Evolutionary conservation across 2,888 invertebrate species (phyloP), one percentile per base, ranked within the genome.

Genomic region (Calameuta pallipes): DNA sequence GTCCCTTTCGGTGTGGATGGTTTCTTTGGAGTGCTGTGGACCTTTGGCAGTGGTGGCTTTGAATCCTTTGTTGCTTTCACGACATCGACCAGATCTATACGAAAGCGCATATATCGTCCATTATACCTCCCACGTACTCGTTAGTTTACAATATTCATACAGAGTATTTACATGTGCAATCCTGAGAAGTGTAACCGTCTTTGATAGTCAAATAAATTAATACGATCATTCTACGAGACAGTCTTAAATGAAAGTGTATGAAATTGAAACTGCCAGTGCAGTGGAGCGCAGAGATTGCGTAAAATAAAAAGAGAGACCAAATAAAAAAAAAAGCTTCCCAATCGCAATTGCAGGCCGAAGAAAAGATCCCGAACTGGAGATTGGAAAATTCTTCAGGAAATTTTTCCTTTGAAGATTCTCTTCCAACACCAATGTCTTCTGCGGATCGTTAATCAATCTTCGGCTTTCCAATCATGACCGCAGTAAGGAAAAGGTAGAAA

Each of bases 1-100:
- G 82, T 79, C 33, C 83, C 69, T 81, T 86, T 85, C 68, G 90
- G 87, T 34, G 90, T 88, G 78, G 89, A 83, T 78, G 91, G 88
- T 89, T 92, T 92, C 90, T 92, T 92, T 88, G 91, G 89, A 88
- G 92, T 89, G 83, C 90, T 90, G 84, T 92, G 92, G 81, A 92
- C 92, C 89, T 92, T 92, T 85, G 94, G 94, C 90, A 94, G 90
- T 85, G 95, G 95, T 85, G 94, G 94, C 87, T 94, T 94, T 87
- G 94, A 94, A 85, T 94, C 94, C 75, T 94, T 94, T 78, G 93
- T 93, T 73, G 92, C 90, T 86, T 89, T 92, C 37, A 85, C 82
- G 74, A 92, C 92, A 80, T 87, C 87, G 75, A 85, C 79, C 80
- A 89, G 79, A 79, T 92, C 90, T 83, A 81, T 85, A 71, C n/a